These are phyloP conservation scores for Xyrichtys novacula DNA, from an alignment of 2,797 vertebrate species.

Conservation along the genomic window DNA sequence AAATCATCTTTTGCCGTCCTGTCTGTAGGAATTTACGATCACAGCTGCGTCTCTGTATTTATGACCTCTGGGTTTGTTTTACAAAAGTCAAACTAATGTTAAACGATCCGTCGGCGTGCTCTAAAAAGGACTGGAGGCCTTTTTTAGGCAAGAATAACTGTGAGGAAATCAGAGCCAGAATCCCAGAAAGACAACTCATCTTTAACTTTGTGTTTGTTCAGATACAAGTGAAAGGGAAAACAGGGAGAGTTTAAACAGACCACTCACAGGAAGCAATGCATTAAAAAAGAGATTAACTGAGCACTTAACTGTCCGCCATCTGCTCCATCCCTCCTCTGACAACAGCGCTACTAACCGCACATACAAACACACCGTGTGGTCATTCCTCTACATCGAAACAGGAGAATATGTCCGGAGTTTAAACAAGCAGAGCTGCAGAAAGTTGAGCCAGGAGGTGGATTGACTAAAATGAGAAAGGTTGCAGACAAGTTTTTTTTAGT, in stretches of 20 bases:
- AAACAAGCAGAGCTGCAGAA: constrained; percentile 9
- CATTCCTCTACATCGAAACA: neutral
- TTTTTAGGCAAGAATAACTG: neutral
- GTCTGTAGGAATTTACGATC: neutral
- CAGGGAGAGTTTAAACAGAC: constrained; percentile 22
- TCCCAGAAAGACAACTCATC: neutral
- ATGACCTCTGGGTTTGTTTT: neutral
- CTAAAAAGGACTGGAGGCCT: neutral
- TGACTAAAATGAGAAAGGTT: constrained; percentile 38
- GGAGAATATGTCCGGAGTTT: neutral
- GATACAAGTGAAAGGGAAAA: neutral
- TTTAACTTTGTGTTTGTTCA: neutral
- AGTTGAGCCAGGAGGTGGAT: neutral
- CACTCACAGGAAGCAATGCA: constrained; percentile 27
- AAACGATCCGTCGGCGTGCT: neutral
- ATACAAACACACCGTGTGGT: neutral
- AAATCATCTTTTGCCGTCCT: neutral
- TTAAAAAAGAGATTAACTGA: constrained; percentile 32
- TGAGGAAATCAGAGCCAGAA: neutral
- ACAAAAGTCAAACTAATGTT: neutral
- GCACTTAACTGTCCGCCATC: constrained; percentile 33
- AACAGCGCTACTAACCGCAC: neutral
- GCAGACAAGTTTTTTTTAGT: constrained; percentile 47
- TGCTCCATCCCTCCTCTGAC: constrained; percentile 24
- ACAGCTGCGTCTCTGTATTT: constrained; percentile 2